Conservation (phyloP, 2,113 vertebrate species). For the Malurus melanocephalus region DNA sequence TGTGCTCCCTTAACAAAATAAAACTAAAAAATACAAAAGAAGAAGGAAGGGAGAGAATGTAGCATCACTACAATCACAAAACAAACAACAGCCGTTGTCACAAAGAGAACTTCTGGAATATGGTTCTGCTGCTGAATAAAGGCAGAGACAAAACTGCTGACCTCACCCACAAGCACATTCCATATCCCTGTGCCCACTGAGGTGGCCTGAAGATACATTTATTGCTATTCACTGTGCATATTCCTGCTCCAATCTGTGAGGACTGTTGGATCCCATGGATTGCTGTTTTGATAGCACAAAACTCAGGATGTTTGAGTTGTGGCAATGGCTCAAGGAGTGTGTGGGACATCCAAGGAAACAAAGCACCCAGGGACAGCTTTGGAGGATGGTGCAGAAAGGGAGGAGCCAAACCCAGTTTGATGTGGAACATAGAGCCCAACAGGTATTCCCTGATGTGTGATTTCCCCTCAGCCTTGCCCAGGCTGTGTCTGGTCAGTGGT, state of each 20-base stretch:
- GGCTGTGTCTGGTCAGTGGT: not conserved
- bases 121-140: not conserved
- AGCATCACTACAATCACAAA: not conserved
- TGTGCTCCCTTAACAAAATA: not conserved
- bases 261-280: rapidly evolving
- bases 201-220: not conserved
- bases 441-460: not conserved
- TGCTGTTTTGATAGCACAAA: not conserved
- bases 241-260: not conserved
- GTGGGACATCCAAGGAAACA: not conserved
- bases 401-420: not conserved
- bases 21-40: not conserved
- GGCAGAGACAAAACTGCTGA: not conserved
- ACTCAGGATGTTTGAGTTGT: not conserved
- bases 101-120: not conserved
- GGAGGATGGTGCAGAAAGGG: not conserved
- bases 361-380: not conserved
- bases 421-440: not conserved
- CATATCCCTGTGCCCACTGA: not conserved
- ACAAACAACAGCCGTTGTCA: not conserved
- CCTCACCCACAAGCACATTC: not conserved
- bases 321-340: not conserved
- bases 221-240: not conserved
- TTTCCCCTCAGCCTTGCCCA: not conserved
- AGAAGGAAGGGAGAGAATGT: rapidly evolving